phyloP scores from a whole-genome alignment of 2,888 invertebrate genomes.

The Opisthograptis luteolata region DNA sequence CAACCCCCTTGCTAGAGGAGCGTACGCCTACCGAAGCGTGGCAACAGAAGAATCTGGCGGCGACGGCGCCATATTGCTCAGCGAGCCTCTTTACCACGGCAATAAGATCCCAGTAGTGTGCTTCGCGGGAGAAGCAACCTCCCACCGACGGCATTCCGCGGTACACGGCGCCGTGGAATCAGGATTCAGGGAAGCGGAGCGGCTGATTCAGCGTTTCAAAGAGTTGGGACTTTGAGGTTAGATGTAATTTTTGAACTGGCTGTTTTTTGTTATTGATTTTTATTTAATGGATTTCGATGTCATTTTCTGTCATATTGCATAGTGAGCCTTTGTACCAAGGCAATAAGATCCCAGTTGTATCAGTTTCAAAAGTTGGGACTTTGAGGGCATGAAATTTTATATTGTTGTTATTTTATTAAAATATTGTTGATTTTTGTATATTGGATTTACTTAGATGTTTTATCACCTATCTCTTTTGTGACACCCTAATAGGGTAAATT shows the following conservation, averaged over 20 bases:
- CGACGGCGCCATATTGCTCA: constrained; percentile 75
- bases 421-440: too few relatives aligned
- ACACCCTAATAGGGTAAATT: too few relatives aligned
- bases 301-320: too few relatives aligned
- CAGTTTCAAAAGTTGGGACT: neutral
- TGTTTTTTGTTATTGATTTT: too few relatives aligned
- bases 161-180: constrained; percentile 90
- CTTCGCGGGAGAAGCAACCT: constrained; percentile 89
- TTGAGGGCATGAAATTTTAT: neutral
- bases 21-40: constrained; percentile 86
- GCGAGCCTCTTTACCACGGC: constrained; percentile 76
- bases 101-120: constrained; percentile 78
- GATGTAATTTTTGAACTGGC: too few relatives aligned
- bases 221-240: constrained; percentile 19
- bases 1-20: constrained; percentile 85
- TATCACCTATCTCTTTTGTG: too few relatives aligned
- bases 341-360: too few relatives aligned
- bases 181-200: constrained; percentile 89
- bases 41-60: constrained; percentile 82
- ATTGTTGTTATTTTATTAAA: too few relatives aligned
- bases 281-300: too few relatives aligned
- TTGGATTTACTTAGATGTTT: too few relatives aligned
- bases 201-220: constrained; percentile 71
- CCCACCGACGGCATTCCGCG: constrained; percentile 86
- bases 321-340: too few relatives aligned